phyloP scores from a whole-genome alignment of 2,797 vertebrate species.

The Decapterus maruadsi region DNA sequence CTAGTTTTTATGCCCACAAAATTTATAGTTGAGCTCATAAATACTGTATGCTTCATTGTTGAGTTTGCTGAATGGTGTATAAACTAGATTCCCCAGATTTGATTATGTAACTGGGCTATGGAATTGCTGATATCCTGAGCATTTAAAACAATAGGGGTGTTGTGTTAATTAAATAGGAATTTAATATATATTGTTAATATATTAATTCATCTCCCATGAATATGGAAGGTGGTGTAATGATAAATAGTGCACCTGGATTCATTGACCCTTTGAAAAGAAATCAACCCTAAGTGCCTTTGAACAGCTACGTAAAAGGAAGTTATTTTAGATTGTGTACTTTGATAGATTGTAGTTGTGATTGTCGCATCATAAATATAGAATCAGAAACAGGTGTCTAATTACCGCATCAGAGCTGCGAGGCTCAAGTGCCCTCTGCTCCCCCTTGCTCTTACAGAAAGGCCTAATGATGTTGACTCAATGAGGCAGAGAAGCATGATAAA shows the following conservation, averaged over 20 bases:
- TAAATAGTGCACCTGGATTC: slow-evolving; percentile 2
- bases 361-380: slow-evolving; percentile 49
- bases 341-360: slow-evolving; percentile 57
- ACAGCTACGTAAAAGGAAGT: slow-evolving; percentile 19
- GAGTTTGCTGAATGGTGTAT: slow-evolving; percentile 33
- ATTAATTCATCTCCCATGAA: neutral
- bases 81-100: slow-evolving; percentile 2
- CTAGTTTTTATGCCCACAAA: slow-evolving; percentile 45
- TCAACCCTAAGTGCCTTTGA: slow-evolving; percentile 18
- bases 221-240: slow-evolving; percentile 5
- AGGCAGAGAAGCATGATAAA: slow-evolving; percentile 69
- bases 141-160: slow-evolving; percentile 9
- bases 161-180: neutral
- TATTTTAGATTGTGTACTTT: slow-evolving; percentile 34
- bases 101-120: slow-evolving; percentile 8
- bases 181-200: neutral
- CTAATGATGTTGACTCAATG: slow-evolving; percentile 69
- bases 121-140: neutral
- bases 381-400: slow-evolving; percentile 83
- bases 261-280: slow-evolving; percentile 37
- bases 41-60: slow-evolving; percentile 33
- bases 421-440: slow-evolving; percentile 71
- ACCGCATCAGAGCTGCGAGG: slow-evolving; percentile 65
- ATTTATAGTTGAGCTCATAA: slow-evolving; percentile 33
- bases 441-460: slow-evolving; percentile 56